Evolutionary conservation across 1,140 invertebrate genomes (phyloP).

Genomic region (Cydia strobilella): DNA sequence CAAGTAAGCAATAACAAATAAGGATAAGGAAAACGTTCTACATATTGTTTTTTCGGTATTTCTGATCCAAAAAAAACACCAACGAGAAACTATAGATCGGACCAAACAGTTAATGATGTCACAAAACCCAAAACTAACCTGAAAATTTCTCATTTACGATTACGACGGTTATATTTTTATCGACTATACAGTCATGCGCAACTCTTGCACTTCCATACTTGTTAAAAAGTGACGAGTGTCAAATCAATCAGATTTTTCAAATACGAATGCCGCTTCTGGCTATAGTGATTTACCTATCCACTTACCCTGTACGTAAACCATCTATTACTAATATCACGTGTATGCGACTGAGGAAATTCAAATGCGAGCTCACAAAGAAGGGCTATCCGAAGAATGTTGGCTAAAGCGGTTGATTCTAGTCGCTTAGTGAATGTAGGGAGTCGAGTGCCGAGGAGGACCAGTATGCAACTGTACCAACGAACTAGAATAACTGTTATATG

Average conservation of each 20-base stretch:
- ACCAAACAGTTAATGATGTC: too few relatives aligned
- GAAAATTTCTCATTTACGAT: too few relatives aligned
- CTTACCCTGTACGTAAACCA: background rate
- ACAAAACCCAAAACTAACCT: too few relatives aligned
- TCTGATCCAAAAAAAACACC: too few relatives aligned
- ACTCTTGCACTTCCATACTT: background rate
- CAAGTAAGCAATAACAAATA: too few relatives aligned
- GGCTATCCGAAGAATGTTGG: slow-evolving; percentile 17
- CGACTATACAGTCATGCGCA: background rate
- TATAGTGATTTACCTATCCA: background rate
- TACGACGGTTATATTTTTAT: too few relatives aligned
- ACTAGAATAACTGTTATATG: too few relatives aligned
- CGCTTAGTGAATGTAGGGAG: background rate
- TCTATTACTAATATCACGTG: slow-evolving; percentile 13
- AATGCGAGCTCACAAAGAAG: slow-evolving; percentile 13
- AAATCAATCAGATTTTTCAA: background rate
- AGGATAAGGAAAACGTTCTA: too few relatives aligned
- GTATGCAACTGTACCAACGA: too few relatives aligned
- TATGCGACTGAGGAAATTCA: slow-evolving; percentile 7
- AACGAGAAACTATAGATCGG: too few relatives aligned
- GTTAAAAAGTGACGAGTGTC: background rate
- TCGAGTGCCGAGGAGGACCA: background rate
- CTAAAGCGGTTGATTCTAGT: background rate
- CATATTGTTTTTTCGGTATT: too few relatives aligned
- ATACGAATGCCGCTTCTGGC: background rate